Conservation (phyloP, 1,140 invertebrate genomes). For the Drosophila lacteicornis region DNA sequence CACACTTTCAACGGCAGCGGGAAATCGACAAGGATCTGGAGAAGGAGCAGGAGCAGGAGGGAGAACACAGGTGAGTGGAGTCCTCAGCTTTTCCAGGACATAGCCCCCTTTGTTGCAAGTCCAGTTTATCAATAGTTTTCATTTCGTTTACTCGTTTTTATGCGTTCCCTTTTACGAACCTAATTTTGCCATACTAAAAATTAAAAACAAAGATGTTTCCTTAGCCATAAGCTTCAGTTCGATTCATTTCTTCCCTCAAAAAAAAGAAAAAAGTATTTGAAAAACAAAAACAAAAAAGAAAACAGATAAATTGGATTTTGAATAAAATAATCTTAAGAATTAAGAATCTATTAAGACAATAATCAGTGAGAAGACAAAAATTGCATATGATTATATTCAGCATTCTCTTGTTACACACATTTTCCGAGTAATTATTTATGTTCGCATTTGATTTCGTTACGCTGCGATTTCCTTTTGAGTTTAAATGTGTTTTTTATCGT, state of each 20-base stretch:
- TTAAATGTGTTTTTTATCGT: constrained; percentile 8
- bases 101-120: constrained; percentile 58
- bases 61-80: constrained; percentile 45
- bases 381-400: constrained; percentile 80
- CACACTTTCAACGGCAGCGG: constrained; percentile 41
- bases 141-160: constrained; percentile 36
- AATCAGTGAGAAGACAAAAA: constrained; percentile 68
- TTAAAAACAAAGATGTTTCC: constrained; percentile 37
- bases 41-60: neutral
- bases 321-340: constrained; percentile 63
- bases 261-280: neutral
- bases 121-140: constrained; percentile 41
- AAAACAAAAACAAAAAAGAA: constrained; percentile 18
- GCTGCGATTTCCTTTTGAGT: constrained; percentile 34
- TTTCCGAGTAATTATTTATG: constrained; percentile 38
- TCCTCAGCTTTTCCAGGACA: constrained; percentile 11
- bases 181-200: constrained; percentile 69
- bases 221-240: constrained; percentile 80
- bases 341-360: constrained; percentile 57
- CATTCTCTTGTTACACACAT: constrained; percentile 70
- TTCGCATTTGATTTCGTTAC: constrained; percentile 31
- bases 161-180: constrained; percentile 34
- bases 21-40: constrained; percentile 9
- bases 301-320: constrained; percentile 54
- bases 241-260: constrained; percentile 49